Evolutionary conservation across 30 jellyfish, hydroid and myxozoan genomes (phyloP).

Genomic region (Cassiopea andromeda): DNA sequence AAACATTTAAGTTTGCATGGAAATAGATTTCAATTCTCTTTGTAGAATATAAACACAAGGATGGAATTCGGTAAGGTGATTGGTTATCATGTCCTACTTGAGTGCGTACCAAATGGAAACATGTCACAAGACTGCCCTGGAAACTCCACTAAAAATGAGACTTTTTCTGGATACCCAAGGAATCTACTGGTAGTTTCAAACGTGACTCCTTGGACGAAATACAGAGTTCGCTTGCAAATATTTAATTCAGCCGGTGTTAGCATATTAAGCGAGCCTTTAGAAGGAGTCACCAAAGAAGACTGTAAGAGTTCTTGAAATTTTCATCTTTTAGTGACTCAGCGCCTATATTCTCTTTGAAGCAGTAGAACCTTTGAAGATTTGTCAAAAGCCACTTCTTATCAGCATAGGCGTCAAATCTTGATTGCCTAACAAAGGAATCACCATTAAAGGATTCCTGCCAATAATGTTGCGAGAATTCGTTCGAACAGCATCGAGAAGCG

Average conservation of each 20-base stretch:
- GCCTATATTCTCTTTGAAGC: too few species aligned
- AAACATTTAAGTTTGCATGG: too few species aligned
- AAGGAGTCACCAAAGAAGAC: constrained; percentile 42
- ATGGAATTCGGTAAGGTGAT: constrained; percentile 38
- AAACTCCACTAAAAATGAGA: not conserved
- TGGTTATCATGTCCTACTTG: constrained; percentile 32
- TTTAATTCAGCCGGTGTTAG: constrained; percentile 58
- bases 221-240: constrained; percentile 19
- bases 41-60: constrained; percentile 32
- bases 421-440: too few species aligned
- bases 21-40: not conserved
- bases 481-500: too few species aligned
- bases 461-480: too few species aligned
- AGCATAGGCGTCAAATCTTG: too few species aligned
- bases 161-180: constrained; percentile 29
- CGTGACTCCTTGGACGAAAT: constrained; percentile 61
- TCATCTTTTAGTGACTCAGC: not conserved
- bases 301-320: constrained; percentile 21
- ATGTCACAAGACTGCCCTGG: constrained; percentile 44
- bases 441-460: too few species aligned
- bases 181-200: not conserved
- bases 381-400: too few species aligned
- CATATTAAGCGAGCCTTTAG: not conserved
- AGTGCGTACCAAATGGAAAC: constrained; percentile 23
- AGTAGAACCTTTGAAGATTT: too few species aligned